Base-by-base conservation (phyloP, 2,113 vertebrate genomes). In the Rhynchopsitta pachyrhyncha region DNA sequence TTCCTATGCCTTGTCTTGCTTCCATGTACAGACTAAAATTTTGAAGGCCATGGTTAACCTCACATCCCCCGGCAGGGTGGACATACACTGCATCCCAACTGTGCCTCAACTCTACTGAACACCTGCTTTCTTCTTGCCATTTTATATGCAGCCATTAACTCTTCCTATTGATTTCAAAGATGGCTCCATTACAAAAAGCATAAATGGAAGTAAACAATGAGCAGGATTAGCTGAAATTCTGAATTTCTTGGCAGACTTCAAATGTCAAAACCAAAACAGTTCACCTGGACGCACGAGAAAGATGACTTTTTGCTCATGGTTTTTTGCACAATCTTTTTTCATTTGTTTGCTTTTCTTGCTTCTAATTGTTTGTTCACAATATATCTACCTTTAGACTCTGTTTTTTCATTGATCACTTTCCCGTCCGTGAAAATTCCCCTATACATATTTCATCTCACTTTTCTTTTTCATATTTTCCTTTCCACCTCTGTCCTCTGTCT, bases 151-250 rank as follows among this genome's bases (percentile, higher is more conserved):
- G 23, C 9, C 50, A n/a, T 78, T 71, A 92, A 35, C 10, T 66
- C 63, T 77, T 84, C 74, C 33, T 59, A 46, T 27, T 27, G 37
- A 73, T 85, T 90, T 82, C 44, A 80, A 66, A 85, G 41, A 82
- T 37, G 19, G 2, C 8, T 79, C 19, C 49, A 66, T 69, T 73
- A 41, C 52, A 44, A 74, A 78, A 91, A 70, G 13, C 19, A 71
- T 41, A 68, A 71, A 57, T 37, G 47, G 24, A 93, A 60, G 17
- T 8, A 76, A 91, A 25, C 5, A 44, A 31, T 33, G 20, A 83
- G 53, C 15, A 44, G 14, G 7, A 39, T 67, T 33, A 89, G 4
- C 9, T 68, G 60, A 84, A 88, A 74, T 28, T 33, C 2, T 6
- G 35, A 79, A 24, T 52, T 74, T 44, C 66, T 68, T 75, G 60